A percentile compares a stretch with the other conserved stretches of the same genome.
Conservation (phyloP, 2,113 vertebrate genomes). For the Aegithalos caudatus region DNA sequence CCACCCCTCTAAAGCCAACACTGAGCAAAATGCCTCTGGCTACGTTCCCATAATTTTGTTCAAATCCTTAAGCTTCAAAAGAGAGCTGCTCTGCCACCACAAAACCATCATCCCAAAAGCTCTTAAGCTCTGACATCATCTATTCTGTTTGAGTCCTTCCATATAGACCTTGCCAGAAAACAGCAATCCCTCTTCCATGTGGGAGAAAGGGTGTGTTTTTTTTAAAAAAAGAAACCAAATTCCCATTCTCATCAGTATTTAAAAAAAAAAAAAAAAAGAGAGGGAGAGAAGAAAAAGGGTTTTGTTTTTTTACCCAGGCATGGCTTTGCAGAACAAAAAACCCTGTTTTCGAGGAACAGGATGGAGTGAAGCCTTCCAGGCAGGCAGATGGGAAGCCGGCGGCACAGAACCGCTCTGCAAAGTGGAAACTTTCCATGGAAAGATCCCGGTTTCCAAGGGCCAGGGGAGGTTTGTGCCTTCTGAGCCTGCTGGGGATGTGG, state of each 20-base stretch:
- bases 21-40: neutral
- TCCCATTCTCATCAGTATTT: neutral
- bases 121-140: constrained; percentile 53
- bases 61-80: constrained; percentile 61
- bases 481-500: neutral
- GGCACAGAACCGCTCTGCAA: neutral
- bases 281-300: neutral
- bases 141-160: constrained; percentile 22
- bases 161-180: constrained; percentile 5
- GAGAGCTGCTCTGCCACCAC: constrained; percentile 7
- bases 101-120: constrained; percentile 38
- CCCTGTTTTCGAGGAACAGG: neutral
- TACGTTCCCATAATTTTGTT: neutral
- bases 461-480: neutral
- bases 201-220: neutral
- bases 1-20: neutral
- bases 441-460: neutral
- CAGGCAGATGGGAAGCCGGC: constrained; percentile 21
- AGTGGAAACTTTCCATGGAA: neutral
- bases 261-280: neutral
- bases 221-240: neutral
- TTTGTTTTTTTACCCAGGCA: neutral
- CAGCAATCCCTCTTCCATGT: neutral
- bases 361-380: constrained; percentile 36
- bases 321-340: neutral